Percentiles rank a stretch among this genome's conserved stretches.
Evolutionary conservation across 1,140 invertebrate genomes (phyloP).

Genomic region (Trichonephila clavata): DNA sequence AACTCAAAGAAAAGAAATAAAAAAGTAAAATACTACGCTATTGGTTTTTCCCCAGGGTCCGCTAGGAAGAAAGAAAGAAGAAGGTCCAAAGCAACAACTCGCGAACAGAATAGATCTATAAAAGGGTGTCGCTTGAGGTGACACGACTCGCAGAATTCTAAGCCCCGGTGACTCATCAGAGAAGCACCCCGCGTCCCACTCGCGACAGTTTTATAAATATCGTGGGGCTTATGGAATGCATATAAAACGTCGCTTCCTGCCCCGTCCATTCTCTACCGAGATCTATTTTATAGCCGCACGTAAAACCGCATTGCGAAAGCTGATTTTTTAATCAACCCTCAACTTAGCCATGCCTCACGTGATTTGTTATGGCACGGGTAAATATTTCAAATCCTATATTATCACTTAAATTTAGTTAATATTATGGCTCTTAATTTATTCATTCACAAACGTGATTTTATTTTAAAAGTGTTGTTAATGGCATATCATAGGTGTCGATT

Average conservation of each 20-base stretch:
- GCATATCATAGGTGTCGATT: no score
- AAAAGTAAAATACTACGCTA: neutral
- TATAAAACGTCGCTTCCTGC: neutral
- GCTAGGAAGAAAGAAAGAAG: neutral
- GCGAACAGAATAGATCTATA: neutral
- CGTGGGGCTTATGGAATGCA: neutral
- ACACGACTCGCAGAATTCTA: neutral
- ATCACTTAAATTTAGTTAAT: no score
- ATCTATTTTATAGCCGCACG: neutral
- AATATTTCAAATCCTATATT: no score
- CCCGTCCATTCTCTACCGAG: neutral
- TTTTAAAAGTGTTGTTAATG: no score
- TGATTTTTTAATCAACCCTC: neutral
- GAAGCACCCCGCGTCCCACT: neutral
- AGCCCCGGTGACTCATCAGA: neutral
- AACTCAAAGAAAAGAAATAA: neutral
- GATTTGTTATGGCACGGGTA: no score
- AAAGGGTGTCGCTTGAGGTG: neutral
- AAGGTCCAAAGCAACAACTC: neutral
- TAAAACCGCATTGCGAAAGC: neutral
- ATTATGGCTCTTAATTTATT: no score
- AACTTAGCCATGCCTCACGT: neutral
- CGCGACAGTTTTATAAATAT: constrained; percentile 31
- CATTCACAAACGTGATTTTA: no score
- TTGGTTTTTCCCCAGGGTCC: neutral